phyloP scores from a whole-genome alignment of 2,797 vertebrate species.

The Tolypeutes matacus region DNA sequence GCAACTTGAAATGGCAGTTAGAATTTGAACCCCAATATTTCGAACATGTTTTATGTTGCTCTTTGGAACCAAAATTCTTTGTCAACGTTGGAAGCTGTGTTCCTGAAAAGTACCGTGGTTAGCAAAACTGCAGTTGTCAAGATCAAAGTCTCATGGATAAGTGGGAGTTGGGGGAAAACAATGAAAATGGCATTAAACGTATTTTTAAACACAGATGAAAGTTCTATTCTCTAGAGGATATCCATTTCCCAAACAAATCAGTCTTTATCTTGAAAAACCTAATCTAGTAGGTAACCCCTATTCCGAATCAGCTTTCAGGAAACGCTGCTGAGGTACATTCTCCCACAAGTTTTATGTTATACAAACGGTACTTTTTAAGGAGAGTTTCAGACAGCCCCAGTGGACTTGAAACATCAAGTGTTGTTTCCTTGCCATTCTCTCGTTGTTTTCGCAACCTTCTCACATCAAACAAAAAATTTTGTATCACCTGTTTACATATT shows the following conservation, averaged over 20 bases:
- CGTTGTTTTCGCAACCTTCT: constrained; percentile 12
- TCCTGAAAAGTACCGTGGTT: constrained; percentile 41
- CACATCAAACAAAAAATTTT: not conserved
- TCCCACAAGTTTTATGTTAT: constrained; percentile 10
- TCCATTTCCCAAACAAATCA: constrained; percentile 62
- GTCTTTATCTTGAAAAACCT: constrained; percentile 68
- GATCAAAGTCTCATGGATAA: constrained; percentile 55
- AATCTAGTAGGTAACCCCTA: constrained; percentile 22
- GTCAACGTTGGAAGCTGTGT: not conserved
- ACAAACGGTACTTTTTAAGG: not conserved
- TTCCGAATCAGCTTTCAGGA: constrained; percentile 52
- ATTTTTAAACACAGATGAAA: constrained; percentile 67
- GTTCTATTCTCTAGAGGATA: constrained; percentile 28
- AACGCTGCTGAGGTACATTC: not conserved
- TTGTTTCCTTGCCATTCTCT: not conserved
- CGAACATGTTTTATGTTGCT: not conserved
- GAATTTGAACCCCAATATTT: constrained; percentile 50
- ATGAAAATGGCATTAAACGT: constrained; percentile 56
- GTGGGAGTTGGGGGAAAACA: constrained; percentile 42
- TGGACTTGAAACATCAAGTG: not conserved
- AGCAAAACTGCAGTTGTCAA: constrained; percentile 53
- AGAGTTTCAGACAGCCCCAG: not conserved
- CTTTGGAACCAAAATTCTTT: constrained; percentile 26
- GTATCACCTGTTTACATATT: not conserved
- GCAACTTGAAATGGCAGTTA: constrained; percentile 37